Evolutionary conservation across 2,888 invertebrate genomes (phyloP), one percentile per base, ranked within the genome.

Genomic region (Caenorhabditis sp.): DNA sequence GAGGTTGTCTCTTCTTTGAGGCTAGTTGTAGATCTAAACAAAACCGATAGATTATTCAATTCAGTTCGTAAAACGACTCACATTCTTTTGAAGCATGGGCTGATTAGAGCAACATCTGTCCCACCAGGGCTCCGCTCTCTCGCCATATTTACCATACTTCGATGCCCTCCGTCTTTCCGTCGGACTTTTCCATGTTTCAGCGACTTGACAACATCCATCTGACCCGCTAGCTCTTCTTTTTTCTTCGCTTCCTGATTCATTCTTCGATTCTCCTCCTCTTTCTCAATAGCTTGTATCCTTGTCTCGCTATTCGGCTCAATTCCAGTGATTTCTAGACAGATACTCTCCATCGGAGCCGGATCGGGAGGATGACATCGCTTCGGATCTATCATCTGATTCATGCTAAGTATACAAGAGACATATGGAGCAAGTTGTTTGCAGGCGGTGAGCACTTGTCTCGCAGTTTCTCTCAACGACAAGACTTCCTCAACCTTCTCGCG

Each of bases 221-320:
- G 63, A 20, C 69, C 65, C 0, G 72, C 76, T 25, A 67, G 52
- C 38, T 77, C 80, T 31, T 78, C 70, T 57, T 73, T 72, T 60
- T 70, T 78, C 67, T 72, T 74, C 36, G 75, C 74, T 59, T 82
- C 81, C 56, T 75, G 70, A 52, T 59, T 62, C 36, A 76, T 61
- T 54, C 74, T 27, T 8, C 83, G 61, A 26, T 78, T 76, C 26
- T 80, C 78, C 50, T 81, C 83, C 43, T 83, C 83, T 62, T 78
- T 80, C 50, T 82, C 77, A 50, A 82, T 81, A 0, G 82, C 82
- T 54, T 73, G 63, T 14, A 79, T 79, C 27, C 81, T 57, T 12
- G 64, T 66, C 36, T 77, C 85, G 60, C 88, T 88, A 77, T 89
- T 88, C 31, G 89, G 89, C 38, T 87, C 87, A 61, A 89, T 87